A percentile compares a stretch with the other conserved stretches of the same genome.
phyloP scores from a whole-genome alignment of 2,113 vertebrate genomes.

The Nannobrachium achirus region DNA sequence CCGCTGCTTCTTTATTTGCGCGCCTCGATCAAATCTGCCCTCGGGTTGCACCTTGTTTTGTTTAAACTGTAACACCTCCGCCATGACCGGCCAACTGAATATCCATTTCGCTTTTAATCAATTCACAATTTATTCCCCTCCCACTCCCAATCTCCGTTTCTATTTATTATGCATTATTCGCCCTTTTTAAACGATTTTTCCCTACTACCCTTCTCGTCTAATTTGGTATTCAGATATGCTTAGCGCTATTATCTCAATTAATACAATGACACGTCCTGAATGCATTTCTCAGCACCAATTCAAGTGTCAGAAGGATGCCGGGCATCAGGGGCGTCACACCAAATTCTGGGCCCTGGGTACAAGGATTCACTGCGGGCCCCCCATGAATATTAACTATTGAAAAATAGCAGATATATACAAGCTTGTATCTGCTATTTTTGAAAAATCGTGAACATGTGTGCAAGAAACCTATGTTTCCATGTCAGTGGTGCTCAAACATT shows the following conservation, averaged over 20 bases:
- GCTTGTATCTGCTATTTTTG: no score
- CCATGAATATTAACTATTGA: no score
- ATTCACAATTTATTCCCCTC: slow-evolving; percentile 76
- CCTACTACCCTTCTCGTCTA: slow-evolving; percentile 76
- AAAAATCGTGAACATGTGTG: no score
- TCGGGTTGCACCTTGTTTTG: slow-evolving; percentile 51
- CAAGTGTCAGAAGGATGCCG: slow-evolving; percentile 50
- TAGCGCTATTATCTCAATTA: slow-evolving; percentile 79
- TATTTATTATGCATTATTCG: slow-evolving; percentile 82
- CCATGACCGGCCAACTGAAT: slow-evolving; percentile 58
- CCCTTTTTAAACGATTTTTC: slow-evolving; percentile 80
- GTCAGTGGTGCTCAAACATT: no score
- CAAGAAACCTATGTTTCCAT: no score
- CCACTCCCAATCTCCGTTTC: slow-evolving; percentile 74
- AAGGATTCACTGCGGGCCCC: no score
- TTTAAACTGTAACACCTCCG: slow-evolving; percentile 66
- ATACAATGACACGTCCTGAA: slow-evolving; percentile 77
- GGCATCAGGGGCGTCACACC: no score
- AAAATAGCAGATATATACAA: no score
- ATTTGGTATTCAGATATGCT: slow-evolving; percentile 81
- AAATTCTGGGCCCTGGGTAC: no score
- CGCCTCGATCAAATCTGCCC: slow-evolving; percentile 32
- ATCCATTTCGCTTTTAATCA: slow-evolving; percentile 80
- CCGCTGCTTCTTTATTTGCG: slow-evolving; percentile 50
- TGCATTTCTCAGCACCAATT: slow-evolving; percentile 61